Evolutionary conservation across 2,113 vertebrate genomes (phyloP), one percentile per base, ranked within the genome.

Genomic region (Hippocampus zosterae): DNA sequence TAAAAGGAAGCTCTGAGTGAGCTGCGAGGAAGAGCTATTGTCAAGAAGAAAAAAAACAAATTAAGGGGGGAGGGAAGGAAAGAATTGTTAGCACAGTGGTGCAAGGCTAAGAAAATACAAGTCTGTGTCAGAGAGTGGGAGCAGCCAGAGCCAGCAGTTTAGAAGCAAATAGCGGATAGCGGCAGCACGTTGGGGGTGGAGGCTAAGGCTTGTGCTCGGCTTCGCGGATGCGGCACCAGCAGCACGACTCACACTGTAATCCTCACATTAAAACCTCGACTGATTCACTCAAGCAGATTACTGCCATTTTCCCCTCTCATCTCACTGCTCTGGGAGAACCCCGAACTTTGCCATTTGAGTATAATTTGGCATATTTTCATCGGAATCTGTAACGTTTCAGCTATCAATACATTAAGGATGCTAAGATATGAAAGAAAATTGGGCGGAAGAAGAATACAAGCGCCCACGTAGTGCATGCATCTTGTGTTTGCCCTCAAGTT

Each of bases 251-350:
- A 23, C n/a, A 29, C 71, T 73, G 67, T 89, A 91, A 91, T 89
- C 88, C 86, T 64, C 21, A 60, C 83, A 86, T 89, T 86, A 87
- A 89, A 91, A 81, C 86, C 73, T 71, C 76, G 72, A 82, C 78
- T 76, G 82, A 88, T 88, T 91, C 85, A 85, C 82, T 82, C 71
- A 88, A 70, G 79, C 74, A 88, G 89, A 90, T 91, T 90, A 88
- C 75, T 69, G 68, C 76, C 78, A 76, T 83, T 77, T 82, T 52
- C 72, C 76, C 71, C 74, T 71, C 25, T 33, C 70, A 71, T 50
- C 65, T 60, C n/a, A 19, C 37, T 9, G 52, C 77, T 65, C 77
- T 63, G 60, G 25, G 48, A 37, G 18, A 44, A 67, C 59, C 69
- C 66, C 67, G 18, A 71, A 84, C 56, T 69, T 72, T 74, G 59